Conservation (phyloP, 2,888 invertebrate species). For the Agrilus cyanescens region DNA sequence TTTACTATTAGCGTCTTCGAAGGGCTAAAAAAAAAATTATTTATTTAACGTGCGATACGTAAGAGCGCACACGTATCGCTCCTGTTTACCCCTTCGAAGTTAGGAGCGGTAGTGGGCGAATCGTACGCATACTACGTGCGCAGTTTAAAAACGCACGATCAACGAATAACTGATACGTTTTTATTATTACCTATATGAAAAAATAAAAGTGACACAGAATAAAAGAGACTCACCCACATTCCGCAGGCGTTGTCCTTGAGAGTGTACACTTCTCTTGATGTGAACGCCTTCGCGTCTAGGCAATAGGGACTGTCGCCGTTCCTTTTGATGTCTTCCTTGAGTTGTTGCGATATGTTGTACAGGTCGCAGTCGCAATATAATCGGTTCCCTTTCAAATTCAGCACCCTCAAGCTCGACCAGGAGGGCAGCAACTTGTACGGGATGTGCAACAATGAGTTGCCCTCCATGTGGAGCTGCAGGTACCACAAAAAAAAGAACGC, state of each 20-base stretch:
- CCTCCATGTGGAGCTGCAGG: slow-evolving; percentile 51
- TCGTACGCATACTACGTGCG: too few relatives aligned
- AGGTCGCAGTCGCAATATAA: slow-evolving; percentile 52
- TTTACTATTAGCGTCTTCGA: too few relatives aligned
- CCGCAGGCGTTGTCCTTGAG: slow-evolving; percentile 18
- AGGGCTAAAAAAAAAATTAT: too few relatives aligned
- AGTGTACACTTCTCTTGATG: slow-evolving; percentile 18
- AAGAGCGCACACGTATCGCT: too few relatives aligned
- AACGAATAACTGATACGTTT: too few relatives aligned
- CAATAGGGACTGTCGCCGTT: slow-evolving; percentile 26
- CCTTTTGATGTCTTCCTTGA: slow-evolving; percentile 21
- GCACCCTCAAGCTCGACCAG: slow-evolving; percentile 42
- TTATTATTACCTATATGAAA: too few relatives aligned
- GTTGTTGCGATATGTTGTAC: slow-evolving; percentile 25
- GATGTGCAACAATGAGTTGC: slow-evolving; percentile 46
- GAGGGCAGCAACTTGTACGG: slow-evolving; percentile 39
- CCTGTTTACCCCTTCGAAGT: too few relatives aligned
- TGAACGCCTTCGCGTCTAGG: slow-evolving; percentile 19
- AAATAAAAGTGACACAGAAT: too few relatives aligned
- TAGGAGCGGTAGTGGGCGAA: too few relatives aligned
- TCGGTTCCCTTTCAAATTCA: slow-evolving; percentile 50
- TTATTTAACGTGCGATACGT: too few relatives aligned
- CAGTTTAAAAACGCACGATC: too few relatives aligned
- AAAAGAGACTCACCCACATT: too few relatives aligned
- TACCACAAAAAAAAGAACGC: slow-evolving; percentile 10